Base-by-base conservation (phyloP, 2,113 vertebrate genomes). In the Camarhynchus parvulus region DNA sequence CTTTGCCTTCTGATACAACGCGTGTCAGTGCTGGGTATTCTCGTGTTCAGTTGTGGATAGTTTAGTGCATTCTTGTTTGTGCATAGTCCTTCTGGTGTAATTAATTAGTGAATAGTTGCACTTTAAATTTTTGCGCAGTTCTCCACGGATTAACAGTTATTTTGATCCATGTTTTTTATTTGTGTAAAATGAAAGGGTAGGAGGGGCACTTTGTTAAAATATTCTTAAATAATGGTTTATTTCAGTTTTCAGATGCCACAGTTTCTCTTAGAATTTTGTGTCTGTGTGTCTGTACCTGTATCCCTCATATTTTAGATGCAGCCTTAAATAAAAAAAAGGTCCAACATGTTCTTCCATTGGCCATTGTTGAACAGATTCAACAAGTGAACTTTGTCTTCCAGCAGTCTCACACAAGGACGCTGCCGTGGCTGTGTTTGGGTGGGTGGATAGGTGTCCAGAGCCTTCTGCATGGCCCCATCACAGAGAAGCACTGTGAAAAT, bases 1-100 rank as follows among this genome's bases (percentile, higher is more conserved):
- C n/a, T 21, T 24, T 19, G 22, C 33, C 0, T 46, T 28, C 30
- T 21, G 5, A 19, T 3, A 0, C 13, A 33, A 9, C 1, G 3
- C 2, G 0, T 21, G 30, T 8, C 28, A 10, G 9, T 1, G 39
- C 11, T 44, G 7, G 4, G 5, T n/a, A 0, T 37, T n/a, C 42
- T 12, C 17, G 22, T 2, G 8, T 15, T 5, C 19, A 39, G 23
- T 66, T 90, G 25, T 3, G 4, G 24, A 14, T 17, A 59, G 86
- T 73, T 83, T 22, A 56, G 58, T 30, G 22, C 52, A 2, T 31
- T 62, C 52, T 56, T 52, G 28, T 75, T 67, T 42, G 46, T 50
- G 67, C 22, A 1, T 25, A 66, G 78, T 35, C 9, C 55, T 92
- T 47, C 42, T 44, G 47, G 15, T 46, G 12, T 62, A 30, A 44